phyloP scores from a whole-genome alignment of 2,888 invertebrate genomes.

The Drosophila ustulata region DNA sequence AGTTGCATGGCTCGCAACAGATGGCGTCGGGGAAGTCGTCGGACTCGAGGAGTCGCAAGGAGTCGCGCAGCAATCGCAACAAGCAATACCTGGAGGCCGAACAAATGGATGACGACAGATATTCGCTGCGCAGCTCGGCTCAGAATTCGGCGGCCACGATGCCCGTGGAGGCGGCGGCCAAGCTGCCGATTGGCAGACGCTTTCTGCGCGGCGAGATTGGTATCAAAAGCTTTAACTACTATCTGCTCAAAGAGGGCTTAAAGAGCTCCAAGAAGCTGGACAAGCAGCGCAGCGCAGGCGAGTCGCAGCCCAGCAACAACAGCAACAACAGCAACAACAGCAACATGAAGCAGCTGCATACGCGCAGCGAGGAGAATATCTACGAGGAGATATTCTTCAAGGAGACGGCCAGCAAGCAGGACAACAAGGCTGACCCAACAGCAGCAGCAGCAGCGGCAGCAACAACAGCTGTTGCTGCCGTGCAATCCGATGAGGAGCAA shows the following conservation, averaged over 20 bases:
- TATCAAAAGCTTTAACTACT: constrained; percentile 85
- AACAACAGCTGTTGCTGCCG: constrained; percentile 33
- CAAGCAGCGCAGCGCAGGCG: constrained; percentile 69
- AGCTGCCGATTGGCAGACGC: constrained; percentile 84
- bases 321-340: constrained; percentile 3
- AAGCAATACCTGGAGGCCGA: constrained; percentile 57
- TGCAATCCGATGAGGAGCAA: constrained; percentile 57
- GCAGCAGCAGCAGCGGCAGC: constrained; percentile 33
- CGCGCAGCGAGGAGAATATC: constrained; percentile 85
- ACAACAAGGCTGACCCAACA: constrained; percentile 15
- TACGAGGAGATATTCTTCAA: constrained; percentile 85
- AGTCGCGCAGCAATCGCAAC: constrained; percentile 51
- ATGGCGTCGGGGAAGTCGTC: constrained; percentile 17
- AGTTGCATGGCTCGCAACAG: background rate
- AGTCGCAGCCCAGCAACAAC: background rate
- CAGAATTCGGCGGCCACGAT: constrained; percentile 63
- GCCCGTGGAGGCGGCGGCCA: constrained; percentile 55
- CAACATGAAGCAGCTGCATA: constrained; percentile 67
- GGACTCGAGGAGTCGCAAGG: constrained; percentile 37
- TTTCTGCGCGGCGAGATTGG: constrained; percentile 85
- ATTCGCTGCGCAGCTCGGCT: constrained; percentile 69
- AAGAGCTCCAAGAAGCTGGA: constrained; percentile 84
- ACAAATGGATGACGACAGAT: constrained; percentile 67
- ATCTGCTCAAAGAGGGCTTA: constrained; percentile 84
- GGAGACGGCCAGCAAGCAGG: constrained; percentile 68